Percentiles rank a stretch among this genome's conserved stretches.
phyloP scores from a whole-genome alignment of 2,888 invertebrate species.

The Amphipoea oculea region DNA sequence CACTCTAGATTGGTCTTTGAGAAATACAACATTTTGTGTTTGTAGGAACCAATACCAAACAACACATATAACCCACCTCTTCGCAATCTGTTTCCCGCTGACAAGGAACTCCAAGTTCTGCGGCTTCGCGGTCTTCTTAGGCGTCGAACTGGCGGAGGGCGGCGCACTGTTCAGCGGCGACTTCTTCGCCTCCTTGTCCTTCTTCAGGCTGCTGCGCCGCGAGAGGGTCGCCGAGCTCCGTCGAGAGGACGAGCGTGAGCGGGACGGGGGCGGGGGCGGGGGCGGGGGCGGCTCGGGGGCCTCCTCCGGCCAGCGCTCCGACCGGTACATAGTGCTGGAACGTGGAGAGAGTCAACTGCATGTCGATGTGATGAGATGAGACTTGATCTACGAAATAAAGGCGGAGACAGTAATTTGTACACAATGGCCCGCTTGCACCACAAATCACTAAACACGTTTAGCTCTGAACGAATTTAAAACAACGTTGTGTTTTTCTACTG shows the following conservation, averaged over 20 bases:
- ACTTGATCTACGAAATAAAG: background rate
- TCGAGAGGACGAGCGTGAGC: constrained; percentile 77
- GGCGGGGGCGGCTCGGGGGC: background rate
- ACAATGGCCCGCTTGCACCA: background rate
- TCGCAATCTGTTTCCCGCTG: constrained; percentile 83
- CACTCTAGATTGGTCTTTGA: background rate
- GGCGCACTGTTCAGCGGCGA: constrained; percentile 66
- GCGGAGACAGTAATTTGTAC: background rate
- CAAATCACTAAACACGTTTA: background rate
- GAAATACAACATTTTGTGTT: background rate
- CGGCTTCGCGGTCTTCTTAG: constrained; percentile 75
- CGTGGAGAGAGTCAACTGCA: background rate
- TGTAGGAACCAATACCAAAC: background rate
- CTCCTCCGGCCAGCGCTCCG: constrained; percentile 60
- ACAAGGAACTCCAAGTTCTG: constrained; percentile 82
- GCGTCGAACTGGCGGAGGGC: constrained; percentile 74
- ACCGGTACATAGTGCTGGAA: constrained; percentile 63
- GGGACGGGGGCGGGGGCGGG: constrained; percentile 45
- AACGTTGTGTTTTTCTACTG: background rate
- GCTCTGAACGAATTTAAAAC: background rate
- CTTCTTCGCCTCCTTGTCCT: constrained; percentile 69
- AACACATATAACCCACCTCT: constrained; percentile 70
- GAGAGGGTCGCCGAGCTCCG: constrained; percentile 80
- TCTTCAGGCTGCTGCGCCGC: constrained; percentile 79
- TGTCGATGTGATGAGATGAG: too few species aligned